A percentile compares a stretch with the other conserved stretches of the same genome.
Conservation (phyloP, 2,888 invertebrate species). For the Synanthedon myopaeformis region DNA sequence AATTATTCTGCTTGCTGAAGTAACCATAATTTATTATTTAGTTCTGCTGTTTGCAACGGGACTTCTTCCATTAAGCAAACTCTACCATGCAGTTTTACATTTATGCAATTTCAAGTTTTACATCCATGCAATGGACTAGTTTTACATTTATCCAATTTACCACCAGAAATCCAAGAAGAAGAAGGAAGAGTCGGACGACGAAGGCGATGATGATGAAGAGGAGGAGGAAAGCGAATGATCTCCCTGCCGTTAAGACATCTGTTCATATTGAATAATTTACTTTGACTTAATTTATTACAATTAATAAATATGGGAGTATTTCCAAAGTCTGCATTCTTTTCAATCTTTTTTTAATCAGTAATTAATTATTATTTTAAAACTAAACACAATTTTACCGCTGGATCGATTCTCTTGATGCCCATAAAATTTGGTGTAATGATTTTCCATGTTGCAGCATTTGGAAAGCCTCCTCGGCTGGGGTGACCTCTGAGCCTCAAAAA, state of each 20-base stretch:
- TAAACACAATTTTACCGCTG: no score
- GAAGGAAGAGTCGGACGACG: slow-evolving; percentile 75
- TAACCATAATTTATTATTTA: no score
- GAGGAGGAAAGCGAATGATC: slow-evolving; percentile 77
- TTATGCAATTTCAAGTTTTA: not conserved
- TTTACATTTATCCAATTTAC: not conserved
- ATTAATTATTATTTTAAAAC: not conserved
- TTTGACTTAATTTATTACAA: slow-evolving; percentile 70
- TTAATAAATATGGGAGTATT: slow-evolving; percentile 61
- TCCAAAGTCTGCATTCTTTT: slow-evolving; percentile 55
- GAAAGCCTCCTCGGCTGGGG: slow-evolving; percentile 64
- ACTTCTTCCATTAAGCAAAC: no score
- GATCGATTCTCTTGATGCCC: slow-evolving; percentile 1
- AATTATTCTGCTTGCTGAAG: no score
- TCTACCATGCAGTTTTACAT: not conserved
- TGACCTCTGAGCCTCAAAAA: slow-evolving; percentile 60
- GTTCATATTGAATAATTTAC: slow-evolving; percentile 70
- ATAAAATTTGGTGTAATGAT: slow-evolving; percentile 25
- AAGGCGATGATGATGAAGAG: slow-evolving; percentile 71
- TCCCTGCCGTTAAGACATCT: slow-evolving; percentile 51
- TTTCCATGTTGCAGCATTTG: slow-evolving; percentile 51
- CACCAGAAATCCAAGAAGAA: slow-evolving; percentile 64
- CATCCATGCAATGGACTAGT: not conserved
- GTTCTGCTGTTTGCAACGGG: no score
- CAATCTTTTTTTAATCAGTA: not conserved